A percentile compares a stretch with the other conserved stretches of the same genome.
Conservation (phyloP, 2,113 vertebrate genomes). For the Picathartes gymnocephalus region DNA sequence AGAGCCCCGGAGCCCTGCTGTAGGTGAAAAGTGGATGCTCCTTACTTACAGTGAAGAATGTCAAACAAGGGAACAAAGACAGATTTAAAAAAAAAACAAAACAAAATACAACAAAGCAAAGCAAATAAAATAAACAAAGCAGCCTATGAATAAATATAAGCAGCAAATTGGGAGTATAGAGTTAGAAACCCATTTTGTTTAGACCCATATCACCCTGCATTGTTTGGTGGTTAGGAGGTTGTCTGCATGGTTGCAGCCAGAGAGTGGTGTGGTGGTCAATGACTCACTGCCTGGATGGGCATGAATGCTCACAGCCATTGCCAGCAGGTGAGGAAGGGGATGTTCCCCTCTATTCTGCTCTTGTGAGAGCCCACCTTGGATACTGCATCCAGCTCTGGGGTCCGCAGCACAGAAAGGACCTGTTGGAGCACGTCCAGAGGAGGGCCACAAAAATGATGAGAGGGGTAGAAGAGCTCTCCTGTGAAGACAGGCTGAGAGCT, state of each 20-base stretch:
- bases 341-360: neutral
- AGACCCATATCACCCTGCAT: accelerated
- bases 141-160: neutral
- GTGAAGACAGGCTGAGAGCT: neutral
- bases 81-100: neutral
- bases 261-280: neutral
- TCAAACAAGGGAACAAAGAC: neutral
- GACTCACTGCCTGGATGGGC: neutral
- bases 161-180: neutral
- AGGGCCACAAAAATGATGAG: neutral
- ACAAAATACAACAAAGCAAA: neutral
- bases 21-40: slow-evolving; percentile 36
- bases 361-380: neutral
- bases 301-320: neutral
- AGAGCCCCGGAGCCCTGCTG: slow-evolving; percentile 29
- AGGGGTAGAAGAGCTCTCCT: neutral
- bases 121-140: neutral
- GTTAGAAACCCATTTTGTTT: neutral
- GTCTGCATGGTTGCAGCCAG: neutral
- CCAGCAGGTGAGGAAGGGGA: neutral
- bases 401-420: neutral
- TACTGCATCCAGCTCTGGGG: neutral
- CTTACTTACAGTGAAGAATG: neutral
- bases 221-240: neutral
- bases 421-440: neutral